Percentiles rank a stretch among this genome's conserved stretches.
These are phyloP conservation scores for Odontesthes bonariensis DNA, from an alignment of 2,113 vertebrate genomes.

Conservation along the genomic window DNA sequence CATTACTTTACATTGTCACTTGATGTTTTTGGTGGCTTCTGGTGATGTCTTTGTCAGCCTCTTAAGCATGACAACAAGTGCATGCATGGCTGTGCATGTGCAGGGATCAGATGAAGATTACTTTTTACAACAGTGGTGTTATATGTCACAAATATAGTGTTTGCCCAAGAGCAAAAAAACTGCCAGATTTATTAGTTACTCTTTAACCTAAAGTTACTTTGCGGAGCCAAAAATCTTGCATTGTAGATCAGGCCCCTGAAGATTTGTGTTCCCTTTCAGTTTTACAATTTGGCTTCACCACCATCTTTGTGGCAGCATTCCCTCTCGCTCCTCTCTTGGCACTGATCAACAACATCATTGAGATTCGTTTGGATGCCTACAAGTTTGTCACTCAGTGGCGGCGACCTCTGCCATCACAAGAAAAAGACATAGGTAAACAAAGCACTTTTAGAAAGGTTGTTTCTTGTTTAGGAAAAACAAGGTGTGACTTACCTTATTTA, in stretches of 20 bases:
- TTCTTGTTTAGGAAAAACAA: neutral
- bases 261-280: constrained; percentile 77
- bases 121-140: too few relatives aligned
- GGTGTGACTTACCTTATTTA: neutral
- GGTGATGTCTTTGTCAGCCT: too few relatives aligned
- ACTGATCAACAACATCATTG: constrained; percentile 96
- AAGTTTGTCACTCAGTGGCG: constrained; percentile 98
- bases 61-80: too few relatives aligned
- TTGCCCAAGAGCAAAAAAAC: too few relatives aligned
- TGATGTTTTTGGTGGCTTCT: too few relatives aligned
- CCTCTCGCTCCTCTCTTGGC: constrained; percentile 94
- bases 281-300: constrained; percentile 97
- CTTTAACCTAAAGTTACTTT: too few relatives aligned
- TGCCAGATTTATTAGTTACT: too few relatives aligned
- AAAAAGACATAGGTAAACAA: constrained; percentile 94
- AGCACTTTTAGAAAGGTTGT: neutral
- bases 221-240: neutral
- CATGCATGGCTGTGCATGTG: too few relatives aligned
- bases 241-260: neutral
- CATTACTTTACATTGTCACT: too few relatives aligned
- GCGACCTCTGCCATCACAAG: constrained; percentile 92
- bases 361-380: constrained; percentile 96
- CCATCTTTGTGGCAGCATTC: constrained; percentile 97
- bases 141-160: too few relatives aligned
- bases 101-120: too few relatives aligned